phyloP scores from a whole-genome alignment of 2,113 vertebrate species.

The Phrynocephalus versicolor region DNA sequence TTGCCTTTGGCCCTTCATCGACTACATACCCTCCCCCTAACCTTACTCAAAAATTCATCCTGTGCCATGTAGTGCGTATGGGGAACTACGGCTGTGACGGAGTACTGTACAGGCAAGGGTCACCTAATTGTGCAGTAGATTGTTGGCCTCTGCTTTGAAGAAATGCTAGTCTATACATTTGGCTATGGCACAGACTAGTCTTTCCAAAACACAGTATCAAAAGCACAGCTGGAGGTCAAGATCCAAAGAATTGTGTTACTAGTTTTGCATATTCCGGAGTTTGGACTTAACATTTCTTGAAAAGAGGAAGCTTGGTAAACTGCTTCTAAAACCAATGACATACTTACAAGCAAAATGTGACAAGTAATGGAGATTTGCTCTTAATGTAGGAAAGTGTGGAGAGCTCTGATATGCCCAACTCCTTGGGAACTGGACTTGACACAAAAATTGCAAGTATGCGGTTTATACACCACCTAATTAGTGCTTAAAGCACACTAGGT shows the following conservation, averaged over 20 bases:
- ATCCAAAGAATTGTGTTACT: not conserved
- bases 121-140: too few relatives aligned
- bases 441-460: too few relatives aligned
- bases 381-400: not conserved
- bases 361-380: not conserved
- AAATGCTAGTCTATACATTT: not conserved
- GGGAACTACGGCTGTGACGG: too few relatives aligned
- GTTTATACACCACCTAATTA: too few relatives aligned
- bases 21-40: too few relatives aligned
- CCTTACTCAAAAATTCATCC: too few relatives aligned
- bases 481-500: too few relatives aligned
- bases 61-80: too few relatives aligned
- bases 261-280: not conserved
- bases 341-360: not conserved
- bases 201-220: not conserved
- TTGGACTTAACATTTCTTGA: not conserved
- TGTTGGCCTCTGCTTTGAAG: not conserved
- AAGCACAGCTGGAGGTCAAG: not conserved
- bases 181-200: not conserved
- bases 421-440: too few relatives aligned
- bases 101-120: too few relatives aligned
- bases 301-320: not conserved
- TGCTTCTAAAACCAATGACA: not conserved
- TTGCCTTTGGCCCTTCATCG: too few relatives aligned
- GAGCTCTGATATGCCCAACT: too few relatives aligned